Base-by-base conservation (phyloP, 1,140 invertebrate genomes). In the Choristoneura fumiferana region DNA sequence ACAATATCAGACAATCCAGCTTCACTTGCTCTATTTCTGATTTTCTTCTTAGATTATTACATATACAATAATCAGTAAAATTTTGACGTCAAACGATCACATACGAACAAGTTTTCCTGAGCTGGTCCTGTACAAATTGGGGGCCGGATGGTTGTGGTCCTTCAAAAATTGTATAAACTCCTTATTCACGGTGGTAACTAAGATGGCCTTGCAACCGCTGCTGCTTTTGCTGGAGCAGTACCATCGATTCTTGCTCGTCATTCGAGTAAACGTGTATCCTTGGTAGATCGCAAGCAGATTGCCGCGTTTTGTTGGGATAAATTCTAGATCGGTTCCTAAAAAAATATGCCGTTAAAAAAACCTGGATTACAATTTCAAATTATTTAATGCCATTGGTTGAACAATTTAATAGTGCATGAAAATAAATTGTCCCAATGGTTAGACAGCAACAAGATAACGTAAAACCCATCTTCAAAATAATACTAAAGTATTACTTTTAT, bases 221-320 rank as follows among this genome's bases (percentile, higher is more conserved):
- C 22, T 29, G 8, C 4, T 8, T 8, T n/a, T 15, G 12, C 22
- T 49, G 0, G 43, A 49, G n/a, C 43, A 49, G n/a, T 49, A 49
- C 43, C 43, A 49, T n/a, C 43, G n/a, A 0, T 15, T 49, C 10
- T 49, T 49, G 18, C 43, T 49, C n/a, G 8, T 49, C 43, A 49
- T 49, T 17, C 22, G 15, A 15, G 10, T 22, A 8, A 33, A 49
- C 43, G 22, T 49, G 22, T 22, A 22, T 4, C 43, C 43, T 12
- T 33, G 18, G 6, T 33, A 33, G 4, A 49, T 22, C 8, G 43
- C 43, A 2, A 18, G 22, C 0, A 8, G 22, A 5, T 49, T 49
- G 17, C 43, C 43, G 2, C 43, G 43, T 12, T 18, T 18, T 6
- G 43, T 22, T 49, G 43, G 43, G 8, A 49, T 22, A 17, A 49